Evolutionary conservation across 2,113 vertebrate genomes (phyloP).

Genomic region (Ochotona princeps): DNA sequence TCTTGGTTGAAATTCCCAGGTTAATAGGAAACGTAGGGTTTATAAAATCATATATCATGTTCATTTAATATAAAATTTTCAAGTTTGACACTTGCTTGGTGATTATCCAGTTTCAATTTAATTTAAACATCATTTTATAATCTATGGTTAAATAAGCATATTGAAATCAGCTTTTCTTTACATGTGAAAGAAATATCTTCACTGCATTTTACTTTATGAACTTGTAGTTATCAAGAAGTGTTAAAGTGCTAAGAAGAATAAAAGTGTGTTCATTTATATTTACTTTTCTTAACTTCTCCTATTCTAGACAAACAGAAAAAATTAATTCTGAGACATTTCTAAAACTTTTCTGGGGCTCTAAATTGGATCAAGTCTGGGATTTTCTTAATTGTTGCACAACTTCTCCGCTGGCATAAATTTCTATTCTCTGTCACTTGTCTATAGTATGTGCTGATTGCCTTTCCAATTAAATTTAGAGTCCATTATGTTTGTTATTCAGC

Average conservation of each 20-base stretch:
- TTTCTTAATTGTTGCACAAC: conserved; percentile 75
- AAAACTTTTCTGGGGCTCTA: conserved; percentile 75
- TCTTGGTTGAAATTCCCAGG: neutral
- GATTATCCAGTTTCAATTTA: conserved; percentile 52
- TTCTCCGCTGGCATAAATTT: conserved; percentile 72
- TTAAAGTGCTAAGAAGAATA: conserved; percentile 77
- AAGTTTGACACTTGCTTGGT: conserved; percentile 7
- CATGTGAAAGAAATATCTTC: conserved; percentile 6
- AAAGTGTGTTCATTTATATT: conserved; percentile 77
- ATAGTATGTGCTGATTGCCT: conserved; percentile 62
- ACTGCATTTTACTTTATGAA: conserved; percentile 76
- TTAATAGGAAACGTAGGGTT: conserved; percentile 29
- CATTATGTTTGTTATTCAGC: conserved; percentile 69
- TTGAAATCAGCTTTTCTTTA: neutral
- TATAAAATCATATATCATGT: neutral
- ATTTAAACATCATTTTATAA: conserved; percentile 38
- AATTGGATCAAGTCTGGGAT: conserved; percentile 80
- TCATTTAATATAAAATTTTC: conserved; percentile 38
- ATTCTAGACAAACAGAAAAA: conserved; percentile 81
- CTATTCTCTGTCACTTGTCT: conserved; percentile 79
- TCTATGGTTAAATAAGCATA: neutral
- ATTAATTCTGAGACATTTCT: conserved; percentile 81
- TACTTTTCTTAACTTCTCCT: conserved; percentile 79
- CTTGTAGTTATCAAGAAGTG: conserved; percentile 73
- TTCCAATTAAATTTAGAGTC: conserved; percentile 81